Evolutionary conservation across 2,113 vertebrate genomes (phyloP), one percentile per base, ranked within the genome.

Genomic region (Mesitornis unicolor): DNA sequence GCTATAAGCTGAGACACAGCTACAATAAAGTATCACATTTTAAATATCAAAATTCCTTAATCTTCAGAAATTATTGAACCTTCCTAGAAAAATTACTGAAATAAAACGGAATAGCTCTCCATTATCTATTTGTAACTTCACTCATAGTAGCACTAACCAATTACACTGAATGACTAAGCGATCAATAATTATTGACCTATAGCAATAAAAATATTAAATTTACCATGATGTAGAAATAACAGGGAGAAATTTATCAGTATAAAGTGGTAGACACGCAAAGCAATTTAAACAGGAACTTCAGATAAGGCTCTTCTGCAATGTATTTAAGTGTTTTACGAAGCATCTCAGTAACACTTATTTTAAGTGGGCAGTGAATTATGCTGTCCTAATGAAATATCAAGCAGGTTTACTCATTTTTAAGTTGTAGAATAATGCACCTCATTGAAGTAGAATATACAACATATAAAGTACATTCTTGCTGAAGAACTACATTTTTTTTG

Each of bases 121-220:
- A 64, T 76, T 89, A 73, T 45, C 25, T 61, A 31, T 79, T 57
- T 86, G 12, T 50, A 68, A 17, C 11, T 93, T 91, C 24, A 56
- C 24, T 91, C 19, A 26, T 8, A 75, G 29, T 9, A 78, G 29
- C 19, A 56, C 53, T 81, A 64, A 80, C 42, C 7, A 77, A 59
- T 85, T 94, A 63, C 1, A 3, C 19, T 75, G 17, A 89, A 73
- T 48, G 33, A 79, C 17, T 33, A 84, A 71, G 8, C 35, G 28
- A 94, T 90, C 80, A 92, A 65, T 92, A 94, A 80, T 75, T 93
- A 96, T 78, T 64, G 90, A 87, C 28, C 36, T 45, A 60, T 33
- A 69, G 42, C 16, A 90, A 50, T 63, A 73, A 65, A 84, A 92
- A 76, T 36, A 87, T 20, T 68, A 73, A 48, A 83, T 8, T 87